Conservation (phyloP, 1,140 invertebrate genomes). For the Trinorchestia longiramus region DNA sequence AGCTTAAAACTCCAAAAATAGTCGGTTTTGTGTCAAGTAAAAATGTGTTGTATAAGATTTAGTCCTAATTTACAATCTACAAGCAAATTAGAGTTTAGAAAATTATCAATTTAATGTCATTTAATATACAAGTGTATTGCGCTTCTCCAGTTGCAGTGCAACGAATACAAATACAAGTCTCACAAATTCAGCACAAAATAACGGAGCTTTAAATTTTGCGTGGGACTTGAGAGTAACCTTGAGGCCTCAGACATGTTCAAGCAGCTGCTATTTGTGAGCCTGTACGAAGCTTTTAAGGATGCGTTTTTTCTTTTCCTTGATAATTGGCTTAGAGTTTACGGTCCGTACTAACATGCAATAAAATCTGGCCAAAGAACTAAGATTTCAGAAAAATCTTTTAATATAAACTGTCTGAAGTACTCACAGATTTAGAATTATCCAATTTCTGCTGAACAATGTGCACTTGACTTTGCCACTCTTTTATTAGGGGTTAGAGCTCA, state of each 20-base stretch:
- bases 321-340: conserved; percentile 1
- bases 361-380: background rate
- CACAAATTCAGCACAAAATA: background rate
- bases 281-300: background rate
- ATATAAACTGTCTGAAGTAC: background rate
- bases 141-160: too few relatives aligned
- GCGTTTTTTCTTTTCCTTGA: background rate
- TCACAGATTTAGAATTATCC: background rate
- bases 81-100: too few relatives aligned
- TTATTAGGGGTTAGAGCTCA: background rate
- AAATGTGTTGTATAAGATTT: too few relatives aligned
- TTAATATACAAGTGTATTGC: too few relatives aligned
- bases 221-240: background rate
- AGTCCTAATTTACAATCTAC: too few relatives aligned
- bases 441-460: background rate
- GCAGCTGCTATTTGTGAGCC: background rate
- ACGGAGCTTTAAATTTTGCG: background rate
- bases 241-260: background rate
- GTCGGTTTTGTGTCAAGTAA: too few relatives aligned
- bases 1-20: too few relatives aligned
- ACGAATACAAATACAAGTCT: background rate
- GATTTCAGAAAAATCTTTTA: background rate
- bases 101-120: too few relatives aligned
- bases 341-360: background rate
- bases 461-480: background rate